Base-by-base conservation (phyloP, 2,888 invertebrate genomes). In the Caenorhabditis imperialis region DNA sequence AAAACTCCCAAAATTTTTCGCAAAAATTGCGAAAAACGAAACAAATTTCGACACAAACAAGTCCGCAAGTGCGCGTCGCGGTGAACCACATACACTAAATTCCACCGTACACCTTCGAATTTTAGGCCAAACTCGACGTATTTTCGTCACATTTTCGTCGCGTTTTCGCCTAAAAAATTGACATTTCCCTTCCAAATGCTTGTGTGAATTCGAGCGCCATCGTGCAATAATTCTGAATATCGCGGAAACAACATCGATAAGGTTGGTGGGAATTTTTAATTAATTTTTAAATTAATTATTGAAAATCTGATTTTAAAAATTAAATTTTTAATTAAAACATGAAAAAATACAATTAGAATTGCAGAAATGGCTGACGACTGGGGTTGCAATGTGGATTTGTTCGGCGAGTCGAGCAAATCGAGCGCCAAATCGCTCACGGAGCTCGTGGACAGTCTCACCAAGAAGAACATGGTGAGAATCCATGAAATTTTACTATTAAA, bases 311-410 rank as follows among this genome's bases (percentile, higher is more conserved):
- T 30, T 2, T 27, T 18, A 27, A 30, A 23, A 8, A 20, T 38
- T 55, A 16, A 20, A 35, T 47, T 33, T 55, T 48, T 51, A n/a
- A n/a, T n/a, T n/a, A n/a, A n/a, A n/a, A n/a, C n/a, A n/a, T n/a
- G n/a, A n/a, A n/a, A n/a, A n/a, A n/a, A n/a, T n/a, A n/a, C n/a
- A n/a, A n/a, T n/a, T n/a, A n/a, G n/a, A n/a, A n/a, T n/a, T 58
- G 8, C 40, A 63, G 58, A 67, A 60, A 75, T 75, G 75, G 47
- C 75, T 44, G 75, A 75, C 48, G 75, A 75, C 48, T 75, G 75
- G 75, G 75, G 75, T 37, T 75, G 75, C 60, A 70, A 70, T 25
- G 70, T 70, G 16, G 75, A 75, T 42, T 55, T 75, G 44, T 75
- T 75, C 48, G 75, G 70, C 12, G 75, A 63, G 25, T 20, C 74